Base-by-base conservation (phyloP, 2,888 invertebrate genomes). In the Antheraea yamamai region DNA sequence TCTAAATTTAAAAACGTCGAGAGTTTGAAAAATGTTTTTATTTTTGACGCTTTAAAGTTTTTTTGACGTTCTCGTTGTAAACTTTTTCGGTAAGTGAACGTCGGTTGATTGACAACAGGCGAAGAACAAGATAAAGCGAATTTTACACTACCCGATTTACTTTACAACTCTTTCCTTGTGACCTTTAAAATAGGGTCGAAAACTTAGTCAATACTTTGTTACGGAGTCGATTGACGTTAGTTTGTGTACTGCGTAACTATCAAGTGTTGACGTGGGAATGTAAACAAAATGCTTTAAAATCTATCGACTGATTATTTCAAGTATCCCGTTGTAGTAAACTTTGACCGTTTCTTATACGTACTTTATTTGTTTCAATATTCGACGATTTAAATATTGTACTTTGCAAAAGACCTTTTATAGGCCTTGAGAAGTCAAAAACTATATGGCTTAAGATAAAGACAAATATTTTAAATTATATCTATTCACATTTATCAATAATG, bases 211-310 rank as follows among this genome's bases (percentile, higher is more conserved):
- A 51, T 73, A 61, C 74, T 73, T 72, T n/a, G 71, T 77, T 78
- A 77, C 76, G 79, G 76, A 74, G 66, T 75, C 73, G 79, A 74
- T 82, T 78, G 77, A 76, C 82, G 79, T 76, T 79, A 78, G 77
- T 79, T 83, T 83, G 83, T 83, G 75, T 82, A 77, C 81, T 84
- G 83, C 82, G 47, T 81, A 85, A 84, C 84, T 88, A 90, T 92
- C 89, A 87, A 86, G 85, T 87, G 88, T 83, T 89, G 90, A 91
- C 92, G 89, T 93, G 93, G 89, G 93, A 93, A 93, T 88, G 89
- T 93, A 93, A 92, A 93, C 92, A 92, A 82, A 81, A 80, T 83
- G 86, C 82, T 78, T 84, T 86, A 86, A 88, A 86, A 88, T 87
- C 86, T 85, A 85, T 84, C 52, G 75, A 87, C 84, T 84, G 82